Evolutionary conservation across 2,797 vertebrate species (phyloP).

Genomic region (Melanogrammus aeglefinus): DNA sequence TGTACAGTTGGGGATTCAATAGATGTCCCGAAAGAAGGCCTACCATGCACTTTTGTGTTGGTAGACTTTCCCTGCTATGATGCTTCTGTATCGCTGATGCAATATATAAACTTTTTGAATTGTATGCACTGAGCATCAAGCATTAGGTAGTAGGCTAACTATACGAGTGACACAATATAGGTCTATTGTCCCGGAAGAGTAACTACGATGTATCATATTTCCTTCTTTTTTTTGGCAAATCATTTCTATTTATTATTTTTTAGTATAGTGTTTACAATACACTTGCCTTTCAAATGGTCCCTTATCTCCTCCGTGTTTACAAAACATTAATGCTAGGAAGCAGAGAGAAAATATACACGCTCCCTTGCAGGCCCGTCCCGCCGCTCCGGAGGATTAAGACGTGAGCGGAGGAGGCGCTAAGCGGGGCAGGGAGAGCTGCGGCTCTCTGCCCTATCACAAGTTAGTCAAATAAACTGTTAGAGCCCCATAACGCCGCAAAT

Average conservation of each 20-base stretch:
- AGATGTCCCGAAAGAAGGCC: background rate
- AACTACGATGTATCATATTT: background rate
- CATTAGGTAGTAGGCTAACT: background rate
- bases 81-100: no score
- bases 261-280: constrained; percentile 55
- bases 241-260: constrained; percentile 62
- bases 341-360: constrained; percentile 42
- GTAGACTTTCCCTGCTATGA: background rate
- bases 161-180: background rate
- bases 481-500: background rate
- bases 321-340: constrained; percentile 70
- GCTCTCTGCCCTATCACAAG: background rate
- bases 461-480: background rate
- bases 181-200: background rate
- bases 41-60: background rate
- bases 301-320: constrained; percentile 69
- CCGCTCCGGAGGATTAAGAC: constrained; percentile 29
- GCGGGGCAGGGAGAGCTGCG: background rate
- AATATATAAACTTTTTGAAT: background rate
- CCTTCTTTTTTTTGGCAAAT: constrained; percentile 24
- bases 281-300: constrained; percentile 62
- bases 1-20: background rate
- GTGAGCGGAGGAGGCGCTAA: background rate
- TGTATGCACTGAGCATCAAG: no score
- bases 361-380: constrained; percentile 36